phyloP scores from a whole-genome alignment of 2,888 invertebrate species.

The Orchesella flavescens region DNA sequence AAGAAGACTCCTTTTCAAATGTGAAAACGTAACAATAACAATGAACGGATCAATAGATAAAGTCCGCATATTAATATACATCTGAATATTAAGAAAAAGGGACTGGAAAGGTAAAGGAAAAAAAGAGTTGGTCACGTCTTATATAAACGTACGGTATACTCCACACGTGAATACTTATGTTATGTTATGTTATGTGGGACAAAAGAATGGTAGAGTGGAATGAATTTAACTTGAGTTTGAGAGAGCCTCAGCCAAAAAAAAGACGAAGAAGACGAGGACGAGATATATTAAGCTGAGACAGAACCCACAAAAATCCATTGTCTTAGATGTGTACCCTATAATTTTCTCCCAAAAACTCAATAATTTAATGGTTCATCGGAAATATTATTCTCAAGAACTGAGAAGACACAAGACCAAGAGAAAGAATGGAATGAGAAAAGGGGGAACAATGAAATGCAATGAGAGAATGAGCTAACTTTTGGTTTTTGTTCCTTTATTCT shows the following conservation, averaged over 20 bases:
- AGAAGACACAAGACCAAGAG: constrained; percentile 37
- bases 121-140: not conserved
- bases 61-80: not conserved
- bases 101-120: not conserved
- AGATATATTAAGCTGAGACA: constrained; percentile 64
- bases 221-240: no score
- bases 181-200: constrained; percentile 12
- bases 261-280: constrained; percentile 42
- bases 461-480: constrained; percentile 17
- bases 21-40: no score
- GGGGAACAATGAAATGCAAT: constrained; percentile 49
- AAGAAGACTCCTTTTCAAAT: no score
- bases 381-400: constrained; percentile 70
- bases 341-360: constrained; percentile 72
- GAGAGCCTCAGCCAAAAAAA: no score
- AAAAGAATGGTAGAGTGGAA: constrained; percentile 26
- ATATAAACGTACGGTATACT: not conserved
- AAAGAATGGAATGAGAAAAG: constrained; percentile 42
- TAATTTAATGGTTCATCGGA: constrained; percentile 73
- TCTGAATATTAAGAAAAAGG: not conserved
- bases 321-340: constrained; percentile 71
- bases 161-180: not conserved
- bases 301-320: constrained; percentile 72
- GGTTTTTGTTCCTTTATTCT: constrained; percentile 1
- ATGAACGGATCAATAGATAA: not conserved